Base-by-base conservation (phyloP, 1,140 invertebrate genomes). In the Orchesella cincta region DNA sequence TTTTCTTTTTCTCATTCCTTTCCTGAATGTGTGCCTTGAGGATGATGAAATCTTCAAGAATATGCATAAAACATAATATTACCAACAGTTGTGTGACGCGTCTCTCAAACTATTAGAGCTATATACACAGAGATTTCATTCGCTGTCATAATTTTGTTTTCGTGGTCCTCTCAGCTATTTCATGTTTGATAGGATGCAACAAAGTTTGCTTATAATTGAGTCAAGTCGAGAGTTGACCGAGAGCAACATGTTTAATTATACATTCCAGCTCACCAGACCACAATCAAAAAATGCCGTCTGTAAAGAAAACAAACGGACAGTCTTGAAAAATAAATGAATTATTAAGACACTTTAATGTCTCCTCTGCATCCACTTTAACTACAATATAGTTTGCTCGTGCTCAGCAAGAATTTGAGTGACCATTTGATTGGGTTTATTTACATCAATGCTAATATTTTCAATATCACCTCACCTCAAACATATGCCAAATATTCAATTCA, bases 181-280 rank as follows among this genome's bases (percentile, higher is more conserved):
- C 8, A 46, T 12, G 39, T 46, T 12, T 46, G 20, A 20, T 46
- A 46, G 39, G 20, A 46, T 46, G 8, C 20, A 8, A 46, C 20
- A 46, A 46, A 46, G 39, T 46, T 46, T 8, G 8, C 39, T 46
- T 20, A 46, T 46, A 46, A 46, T 46, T 46, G 39, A 46, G 8
- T 46, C 39, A 20, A 46, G 39, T 46, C 39, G 20, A 46, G 39
- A 46, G 39, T 20, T 12, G 20, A 46, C 39, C n/a, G 39, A 46
- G 39, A 46, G 5, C 8, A 23, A 57, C 3, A 57, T 57, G 14
- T 57, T 57, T 57, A 57, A 57, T 57, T 57, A 57, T 57, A 57
- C 52, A 57, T 57, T 57, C 52, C 52, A 57, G 52, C 23, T n/a
- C 52, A 57, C 52, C 52, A 46, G 52, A n/a, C 52, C 3, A 57